These are phyloP conservation scores for Paracentrotus lividus DNA, from an alignment of 53 echinoderm and acorn worm species.

Conservation along the genomic window DNA sequence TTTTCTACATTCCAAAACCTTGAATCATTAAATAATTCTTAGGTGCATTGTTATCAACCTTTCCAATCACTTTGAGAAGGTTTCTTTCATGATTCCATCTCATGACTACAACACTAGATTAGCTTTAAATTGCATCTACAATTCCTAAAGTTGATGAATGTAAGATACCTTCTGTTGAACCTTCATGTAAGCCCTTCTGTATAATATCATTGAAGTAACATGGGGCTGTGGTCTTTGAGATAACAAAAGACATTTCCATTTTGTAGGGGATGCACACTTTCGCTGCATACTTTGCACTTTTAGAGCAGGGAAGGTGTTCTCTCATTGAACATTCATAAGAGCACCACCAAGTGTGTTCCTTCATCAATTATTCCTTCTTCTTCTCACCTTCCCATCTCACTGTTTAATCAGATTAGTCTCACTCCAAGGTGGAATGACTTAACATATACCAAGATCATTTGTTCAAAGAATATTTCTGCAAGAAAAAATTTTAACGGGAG, in stretches of 20 bases:
- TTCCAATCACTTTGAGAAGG: too few species aligned
- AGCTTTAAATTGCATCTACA: too few species aligned
- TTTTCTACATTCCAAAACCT: too few species aligned
- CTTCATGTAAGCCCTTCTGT: conserved; percentile 5
- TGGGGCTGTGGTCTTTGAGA: background rate
- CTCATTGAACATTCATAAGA: conserved; percentile 23
- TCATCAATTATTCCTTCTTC: conserved; percentile 32
- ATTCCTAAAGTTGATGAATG: too few species aligned
- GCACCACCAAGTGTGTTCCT: background rate
- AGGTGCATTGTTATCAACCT: too few species aligned
- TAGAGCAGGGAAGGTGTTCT: conserved; percentile 1
- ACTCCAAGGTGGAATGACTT: background rate
- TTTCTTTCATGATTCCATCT: too few species aligned
- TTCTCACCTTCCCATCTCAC: conserved; percentile 30
- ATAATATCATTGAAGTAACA: background rate
- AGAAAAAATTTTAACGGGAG: background rate
- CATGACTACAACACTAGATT: too few species aligned
- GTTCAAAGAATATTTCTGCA: background rate
- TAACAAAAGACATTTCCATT: too few species aligned
- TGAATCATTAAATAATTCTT: too few species aligned
- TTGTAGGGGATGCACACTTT: too few species aligned
- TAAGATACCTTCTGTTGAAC: background rate
- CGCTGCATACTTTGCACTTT: background rate
- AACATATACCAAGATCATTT: background rate
- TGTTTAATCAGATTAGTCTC: conserved; percentile 22